A percentile compares a stretch with the other conserved stretches of the same genome.
These are phyloP conservation scores for Scelioninae gen. 2 DNA, from an alignment of 2,888 invertebrate genomes.

Conservation along the genomic window DNA sequence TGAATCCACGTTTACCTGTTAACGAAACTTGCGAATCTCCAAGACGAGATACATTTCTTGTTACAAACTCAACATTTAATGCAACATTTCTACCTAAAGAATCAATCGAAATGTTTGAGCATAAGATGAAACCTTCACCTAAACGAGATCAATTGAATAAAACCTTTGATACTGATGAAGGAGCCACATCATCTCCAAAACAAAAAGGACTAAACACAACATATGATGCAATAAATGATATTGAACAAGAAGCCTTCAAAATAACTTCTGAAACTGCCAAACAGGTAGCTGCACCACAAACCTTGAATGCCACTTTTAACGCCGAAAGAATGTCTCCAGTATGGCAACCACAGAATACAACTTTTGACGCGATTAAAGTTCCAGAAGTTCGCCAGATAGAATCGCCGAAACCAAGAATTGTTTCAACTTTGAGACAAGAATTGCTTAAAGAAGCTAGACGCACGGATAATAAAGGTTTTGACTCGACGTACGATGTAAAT, in stretches of 20 bases:
- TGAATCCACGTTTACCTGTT: not conserved
- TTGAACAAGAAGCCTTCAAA: not conserved
- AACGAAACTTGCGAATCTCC: conserved; percentile 8
- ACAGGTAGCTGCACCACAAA: not conserved
- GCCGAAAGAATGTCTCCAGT: not conserved
- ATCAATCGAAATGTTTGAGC: conserved; percentile 16
- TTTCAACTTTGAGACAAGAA: conserved; percentile 63
- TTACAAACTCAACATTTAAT: conserved; percentile 15
- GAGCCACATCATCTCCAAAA: not conserved
- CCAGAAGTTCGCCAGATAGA: conserved; percentile 7
- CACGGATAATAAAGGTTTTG: conserved; percentile 60
- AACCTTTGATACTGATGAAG: conserved; percentile 16
- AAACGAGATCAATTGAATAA: conserved; percentile 9
- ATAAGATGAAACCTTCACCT: not conserved
- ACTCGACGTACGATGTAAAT: conserved; percentile 60
- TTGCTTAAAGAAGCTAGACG: conserved; percentile 66
- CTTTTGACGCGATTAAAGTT: not conserved
- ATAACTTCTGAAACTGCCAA: conserved; percentile 6
- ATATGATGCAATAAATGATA: not conserved
- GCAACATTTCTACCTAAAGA: not conserved
- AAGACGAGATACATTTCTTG: conserved; percentile 12
- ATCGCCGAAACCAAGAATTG: conserved; percentile 29
- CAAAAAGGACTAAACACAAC: not conserved
- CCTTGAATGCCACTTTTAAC: conserved; percentile 14
- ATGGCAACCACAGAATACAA: not conserved